A percentile compares a stretch with the other conserved stretches of the same genome.
These are phyloP conservation scores for Halictus ligatus DNA, from an alignment of 2,888 invertebrate genomes.

Conservation along the genomic window DNA sequence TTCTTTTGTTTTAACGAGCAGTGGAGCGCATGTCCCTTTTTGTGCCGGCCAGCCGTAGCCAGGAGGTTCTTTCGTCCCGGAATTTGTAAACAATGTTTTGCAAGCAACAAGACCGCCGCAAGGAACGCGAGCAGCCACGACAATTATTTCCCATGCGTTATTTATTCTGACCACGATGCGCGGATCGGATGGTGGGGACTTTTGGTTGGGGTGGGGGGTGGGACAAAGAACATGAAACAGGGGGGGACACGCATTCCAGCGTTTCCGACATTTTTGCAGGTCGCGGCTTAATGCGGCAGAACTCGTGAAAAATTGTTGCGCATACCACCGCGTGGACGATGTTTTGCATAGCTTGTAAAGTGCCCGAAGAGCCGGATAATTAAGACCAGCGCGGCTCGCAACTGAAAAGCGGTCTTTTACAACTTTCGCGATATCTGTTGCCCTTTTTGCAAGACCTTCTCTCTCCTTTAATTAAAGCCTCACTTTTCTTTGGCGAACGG, in stretches of 20 bases:
- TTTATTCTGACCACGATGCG: conserved; percentile 39
- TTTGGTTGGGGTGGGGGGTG: neutral
- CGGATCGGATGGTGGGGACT: neutral
- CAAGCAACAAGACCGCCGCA: conserved; percentile 26
- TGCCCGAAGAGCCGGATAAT: conserved; percentile 57
- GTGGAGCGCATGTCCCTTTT: neutral
- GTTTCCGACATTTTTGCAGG: conserved; percentile 55
- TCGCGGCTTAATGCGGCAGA: conserved; percentile 52
- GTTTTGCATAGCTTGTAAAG: conserved; percentile 55
- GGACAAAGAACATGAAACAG: neutral
- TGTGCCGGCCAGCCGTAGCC: neutral
- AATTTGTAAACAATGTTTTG: conserved; percentile 36
- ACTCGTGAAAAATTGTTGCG: conserved; percentile 58
- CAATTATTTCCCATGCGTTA: conserved; percentile 59
- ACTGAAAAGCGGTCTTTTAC: conserved; percentile 25
- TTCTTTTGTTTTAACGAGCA: neutral
- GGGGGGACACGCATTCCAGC: conserved; percentile 27
- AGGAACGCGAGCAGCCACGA: conserved; percentile 27
- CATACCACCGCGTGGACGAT: conserved; percentile 28
- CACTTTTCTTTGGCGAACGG: conserved; percentile 3
- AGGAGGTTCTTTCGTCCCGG: conserved; percentile 10
- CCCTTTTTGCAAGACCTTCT: neutral
- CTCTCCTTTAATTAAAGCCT: conserved; percentile 25
- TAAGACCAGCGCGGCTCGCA: conserved; percentile 39
- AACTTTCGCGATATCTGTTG: conserved; percentile 33